Percentiles rank a stretch among this genome's conserved stretches.
phyloP scores from a whole-genome alignment of 2,113 vertebrate species.

The Sclerurus mexicanus region DNA sequence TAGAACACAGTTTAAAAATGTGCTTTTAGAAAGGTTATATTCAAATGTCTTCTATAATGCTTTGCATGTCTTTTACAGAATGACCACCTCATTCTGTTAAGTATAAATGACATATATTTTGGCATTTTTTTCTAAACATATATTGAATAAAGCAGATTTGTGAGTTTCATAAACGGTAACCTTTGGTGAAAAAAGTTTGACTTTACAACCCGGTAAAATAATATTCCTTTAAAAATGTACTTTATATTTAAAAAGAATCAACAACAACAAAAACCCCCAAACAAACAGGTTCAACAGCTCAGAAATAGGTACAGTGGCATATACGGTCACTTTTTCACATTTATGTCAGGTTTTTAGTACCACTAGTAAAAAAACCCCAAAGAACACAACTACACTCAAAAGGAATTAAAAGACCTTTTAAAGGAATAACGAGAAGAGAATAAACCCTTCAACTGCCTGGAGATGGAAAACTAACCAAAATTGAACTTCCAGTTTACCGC shows the following conservation, averaged over 20 bases:
- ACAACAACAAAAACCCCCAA: neutral
- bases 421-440: neutral
- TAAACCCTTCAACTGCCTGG: neutral
- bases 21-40: neutral
- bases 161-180: neutral
- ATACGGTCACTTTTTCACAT: neutral
- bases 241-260: neutral
- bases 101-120: neutral
- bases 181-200: neutral
- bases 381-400: neutral
- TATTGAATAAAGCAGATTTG: neutral
- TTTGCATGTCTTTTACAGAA: neutral
- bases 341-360: neutral
- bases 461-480: constrained; percentile 37
- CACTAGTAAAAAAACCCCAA: neutral
- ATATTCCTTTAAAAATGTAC: neutral
- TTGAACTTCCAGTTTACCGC: constrained; percentile 1
- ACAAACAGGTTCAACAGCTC: neutral
- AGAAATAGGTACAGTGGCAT: neutral
- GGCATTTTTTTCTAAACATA: neutral
- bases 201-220: neutral
- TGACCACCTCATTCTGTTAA: neutral
- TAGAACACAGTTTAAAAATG: neutral
- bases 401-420: neutral
- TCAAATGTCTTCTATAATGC: neutral